phyloP scores from a whole-genome alignment of 1,140 invertebrate genomes.

The Asbolus verrucosus region DNA sequence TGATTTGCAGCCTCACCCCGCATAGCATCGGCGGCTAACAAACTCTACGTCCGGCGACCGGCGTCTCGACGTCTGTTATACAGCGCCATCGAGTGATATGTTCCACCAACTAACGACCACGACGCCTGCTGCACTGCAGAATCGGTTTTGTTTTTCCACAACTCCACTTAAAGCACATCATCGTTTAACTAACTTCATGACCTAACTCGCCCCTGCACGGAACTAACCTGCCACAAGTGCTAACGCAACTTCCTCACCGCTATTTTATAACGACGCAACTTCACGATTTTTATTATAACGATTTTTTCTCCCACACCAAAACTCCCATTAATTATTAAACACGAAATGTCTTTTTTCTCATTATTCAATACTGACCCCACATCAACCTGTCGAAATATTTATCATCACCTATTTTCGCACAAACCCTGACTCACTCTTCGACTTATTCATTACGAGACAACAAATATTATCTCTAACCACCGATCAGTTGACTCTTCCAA shows the following conservation, averaged over 20 bases:
- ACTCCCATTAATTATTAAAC: constrained; percentile 13
- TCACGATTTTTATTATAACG: constrained; percentile 30
- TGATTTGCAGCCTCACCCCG: constrained; percentile 42
- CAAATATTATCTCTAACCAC: too few relatives aligned
- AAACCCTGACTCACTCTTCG: too few relatives aligned
- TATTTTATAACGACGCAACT: background rate
- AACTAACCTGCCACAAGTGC: constrained; percentile 33
- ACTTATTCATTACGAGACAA: too few relatives aligned
- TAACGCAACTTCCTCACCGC: background rate
- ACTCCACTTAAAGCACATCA: constrained; percentile 6
- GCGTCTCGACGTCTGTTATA: constrained; percentile 42
- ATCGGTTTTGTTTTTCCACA: constrained; percentile 25
- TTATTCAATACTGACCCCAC: constrained; percentile 9
- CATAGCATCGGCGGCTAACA: constrained; percentile 45
- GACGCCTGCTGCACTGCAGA: constrained; percentile 25
- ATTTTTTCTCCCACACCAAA: constrained; percentile 21
- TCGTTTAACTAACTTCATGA: background rate
- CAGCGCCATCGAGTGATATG: constrained; percentile 42
- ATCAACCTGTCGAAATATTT: constrained; percentile 4
- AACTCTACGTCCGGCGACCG: constrained; percentile 40
- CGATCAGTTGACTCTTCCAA: too few relatives aligned
- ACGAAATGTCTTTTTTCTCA: constrained; percentile 16
- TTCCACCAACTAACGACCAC: constrained; percentile 21
- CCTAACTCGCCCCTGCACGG: background rate
- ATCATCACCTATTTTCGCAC: too few relatives aligned